Evolutionary conservation across 2,797 vertebrate genomes (phyloP).

Genomic region (Brachymystax lenok): DNA sequence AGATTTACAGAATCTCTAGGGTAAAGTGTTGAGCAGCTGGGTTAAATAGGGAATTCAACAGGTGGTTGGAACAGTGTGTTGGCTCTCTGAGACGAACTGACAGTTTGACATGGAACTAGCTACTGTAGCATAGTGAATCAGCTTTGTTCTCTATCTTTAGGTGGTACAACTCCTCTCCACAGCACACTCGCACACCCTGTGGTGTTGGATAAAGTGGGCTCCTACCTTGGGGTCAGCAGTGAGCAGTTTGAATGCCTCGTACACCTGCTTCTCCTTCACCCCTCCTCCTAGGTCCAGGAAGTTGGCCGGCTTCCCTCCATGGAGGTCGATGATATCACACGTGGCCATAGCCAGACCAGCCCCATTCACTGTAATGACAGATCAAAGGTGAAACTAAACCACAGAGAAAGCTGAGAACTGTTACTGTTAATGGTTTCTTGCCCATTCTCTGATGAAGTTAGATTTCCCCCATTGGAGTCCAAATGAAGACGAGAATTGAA

Average conservation of each 20-base stretch:
- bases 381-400: not conserved
- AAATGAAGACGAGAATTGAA: constrained; percentile 23
- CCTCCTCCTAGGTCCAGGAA: constrained; percentile 97
- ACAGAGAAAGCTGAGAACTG: not conserved
- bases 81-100: not conserved
- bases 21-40: not conserved
- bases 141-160: not conserved
- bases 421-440: constrained; percentile 4
- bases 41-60: not conserved
- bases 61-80: not conserved
- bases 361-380: constrained; percentile 86
- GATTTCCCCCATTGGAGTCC: constrained; percentile 17
- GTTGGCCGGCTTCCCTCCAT: constrained; percentile 96
- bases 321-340: constrained; percentile 95
- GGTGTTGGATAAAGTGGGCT: not conserved
- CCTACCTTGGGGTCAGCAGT: constrained; percentile 95
- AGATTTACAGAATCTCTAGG: not conserved
- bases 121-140: not conserved
- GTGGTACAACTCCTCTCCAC: not conserved
- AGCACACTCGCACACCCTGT: not conserved
- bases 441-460: constrained; percentile 17
- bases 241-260: constrained; percentile 96
- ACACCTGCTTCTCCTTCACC: constrained; percentile 95
- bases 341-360: constrained; percentile 98
- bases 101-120: not conserved